Percentiles rank a stretch among this genome's conserved stretches.
Conservation (phyloP, 1,140 invertebrate genomes). For the Conus ventricosus region DNA sequence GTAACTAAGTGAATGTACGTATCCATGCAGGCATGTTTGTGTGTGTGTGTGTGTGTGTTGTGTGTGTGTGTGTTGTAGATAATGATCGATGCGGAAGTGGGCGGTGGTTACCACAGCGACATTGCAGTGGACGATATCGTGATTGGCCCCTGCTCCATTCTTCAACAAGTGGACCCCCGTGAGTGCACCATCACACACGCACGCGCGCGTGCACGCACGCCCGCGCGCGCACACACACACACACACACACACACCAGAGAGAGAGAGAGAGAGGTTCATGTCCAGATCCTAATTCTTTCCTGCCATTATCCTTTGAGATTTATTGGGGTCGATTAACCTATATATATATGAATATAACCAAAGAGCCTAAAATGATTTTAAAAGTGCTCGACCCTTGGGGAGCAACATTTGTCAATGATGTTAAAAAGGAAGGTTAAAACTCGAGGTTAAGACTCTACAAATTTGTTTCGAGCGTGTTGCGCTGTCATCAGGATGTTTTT, state of each 20-base stretch:
- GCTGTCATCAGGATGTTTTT: too few species aligned
- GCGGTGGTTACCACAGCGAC: slow-evolving; percentile 49
- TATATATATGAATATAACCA: too few species aligned
- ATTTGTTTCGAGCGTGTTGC: too few species aligned
- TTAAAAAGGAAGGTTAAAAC: too few species aligned
- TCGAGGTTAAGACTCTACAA: too few species aligned
- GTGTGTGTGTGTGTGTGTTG: slow-evolving; percentile 13
- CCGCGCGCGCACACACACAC: neutral
- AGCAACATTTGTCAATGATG: too few species aligned
- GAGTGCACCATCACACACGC: neutral
- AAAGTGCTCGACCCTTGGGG: too few species aligned
- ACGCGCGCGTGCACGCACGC: neutral
- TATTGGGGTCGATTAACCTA: too few species aligned
- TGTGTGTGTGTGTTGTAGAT: slow-evolving; percentile 72
- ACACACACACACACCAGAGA: neutral
- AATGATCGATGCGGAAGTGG: slow-evolving; percentile 80
- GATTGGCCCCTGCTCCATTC: slow-evolving; percentile 36
- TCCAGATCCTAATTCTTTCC: too few species aligned
- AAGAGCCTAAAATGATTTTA: too few species aligned
- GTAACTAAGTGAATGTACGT: neutral
- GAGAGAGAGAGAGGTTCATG: too few species aligned
- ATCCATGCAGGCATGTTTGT: neutral
- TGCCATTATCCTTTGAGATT: too few species aligned
- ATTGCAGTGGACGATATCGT: slow-evolving; percentile 53
- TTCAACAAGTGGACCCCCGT: slow-evolving; percentile 29